Conservation (phyloP, 2,113 vertebrate species). For the Benitochromis conjunctus region DNA sequence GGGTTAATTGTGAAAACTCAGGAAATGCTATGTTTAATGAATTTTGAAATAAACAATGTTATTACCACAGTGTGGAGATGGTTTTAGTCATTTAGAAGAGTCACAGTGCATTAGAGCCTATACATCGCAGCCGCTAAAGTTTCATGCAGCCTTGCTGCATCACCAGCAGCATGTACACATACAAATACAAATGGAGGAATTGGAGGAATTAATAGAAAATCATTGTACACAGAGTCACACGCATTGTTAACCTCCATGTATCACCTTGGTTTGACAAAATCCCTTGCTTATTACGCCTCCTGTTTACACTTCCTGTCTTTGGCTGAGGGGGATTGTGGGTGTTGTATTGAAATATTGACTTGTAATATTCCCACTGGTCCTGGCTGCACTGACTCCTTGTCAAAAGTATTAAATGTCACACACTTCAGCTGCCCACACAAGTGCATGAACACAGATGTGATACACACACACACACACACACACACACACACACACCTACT, state of each 20-base stretch:
- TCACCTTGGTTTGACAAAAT: conserved; percentile 27
- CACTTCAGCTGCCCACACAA: conserved; percentile 1
- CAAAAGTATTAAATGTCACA: conserved; percentile 56
- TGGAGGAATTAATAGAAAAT: neutral
- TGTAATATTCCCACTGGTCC: conserved; percentile 22
- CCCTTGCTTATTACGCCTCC: conserved; percentile 19
- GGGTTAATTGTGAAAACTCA: neutral
- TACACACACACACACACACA: neutral
- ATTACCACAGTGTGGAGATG: neutral
- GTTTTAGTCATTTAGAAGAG: neutral
- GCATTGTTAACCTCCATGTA: conserved; percentile 42
- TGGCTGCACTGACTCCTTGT: conserved; percentile 3
- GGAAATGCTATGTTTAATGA: neutral
- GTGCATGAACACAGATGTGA: neutral
- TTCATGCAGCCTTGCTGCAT: neutral
- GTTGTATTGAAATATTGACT: conserved; percentile 62
- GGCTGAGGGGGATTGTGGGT: conserved; percentile 48
- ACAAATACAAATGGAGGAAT: neutral
- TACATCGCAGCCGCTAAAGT: neutral
- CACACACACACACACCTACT: neutral
- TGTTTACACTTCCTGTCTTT: conserved; percentile 45
- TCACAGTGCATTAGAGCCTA: neutral
- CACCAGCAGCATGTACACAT: neutral
- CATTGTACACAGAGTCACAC: neutral
- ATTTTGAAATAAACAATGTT: neutral